Base-by-base conservation (phyloP, 2,797 vertebrate genomes). In the Lagocephalus sceleratus region DNA sequence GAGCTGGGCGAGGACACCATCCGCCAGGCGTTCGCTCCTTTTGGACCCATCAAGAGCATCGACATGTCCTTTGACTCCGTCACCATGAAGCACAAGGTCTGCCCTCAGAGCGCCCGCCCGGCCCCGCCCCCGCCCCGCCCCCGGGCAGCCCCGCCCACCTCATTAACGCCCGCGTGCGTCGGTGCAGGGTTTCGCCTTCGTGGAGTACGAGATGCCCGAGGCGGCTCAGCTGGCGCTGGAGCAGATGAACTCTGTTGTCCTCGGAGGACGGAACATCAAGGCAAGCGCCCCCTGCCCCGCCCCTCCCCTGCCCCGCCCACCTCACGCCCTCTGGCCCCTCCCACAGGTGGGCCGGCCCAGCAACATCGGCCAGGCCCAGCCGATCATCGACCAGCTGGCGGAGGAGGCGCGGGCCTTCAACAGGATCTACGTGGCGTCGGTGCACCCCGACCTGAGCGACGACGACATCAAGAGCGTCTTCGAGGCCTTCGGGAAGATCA, bases 31-130 rank as follows among this genome's bases (percentile, higher is more conserved):
- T 98, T 98, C 10, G 91, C 93, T n/a, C 95, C 94, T 0, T 97
- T 98, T 5, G 95, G 95, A 51, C 95, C 95, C 40, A 97, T 98
- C 85, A 98, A 96, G 83, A 98, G 94, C 85, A 98, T 96, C n/a
- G 94, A 97, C 81, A 97, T 97, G 95, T 97, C 95, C 44, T 98
- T 94, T 94, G 95, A 98, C 73, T 97, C 95, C 0, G 94, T 98
- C 47, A 98, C 95, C 12, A 97, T 96, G 95, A 98, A 98, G 59
- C 95, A 97, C 81, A 98, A 98, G 93, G 95, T 94, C 29, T n/a
- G 52, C 12, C 4, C 5, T 16, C 35, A 38, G 11, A 12, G 11
- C n/a, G n/a, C n/a, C n/a, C n/a, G n/a, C n/a, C n/a, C n/a, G n/a
- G n/a, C n/a, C n/a, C n/a, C n/a, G n/a, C n/a, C n/a, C n/a, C n/a